Evolutionary conservation across 2,888 invertebrate species (phyloP).

Genomic region (Oscheius sp.): DNA sequence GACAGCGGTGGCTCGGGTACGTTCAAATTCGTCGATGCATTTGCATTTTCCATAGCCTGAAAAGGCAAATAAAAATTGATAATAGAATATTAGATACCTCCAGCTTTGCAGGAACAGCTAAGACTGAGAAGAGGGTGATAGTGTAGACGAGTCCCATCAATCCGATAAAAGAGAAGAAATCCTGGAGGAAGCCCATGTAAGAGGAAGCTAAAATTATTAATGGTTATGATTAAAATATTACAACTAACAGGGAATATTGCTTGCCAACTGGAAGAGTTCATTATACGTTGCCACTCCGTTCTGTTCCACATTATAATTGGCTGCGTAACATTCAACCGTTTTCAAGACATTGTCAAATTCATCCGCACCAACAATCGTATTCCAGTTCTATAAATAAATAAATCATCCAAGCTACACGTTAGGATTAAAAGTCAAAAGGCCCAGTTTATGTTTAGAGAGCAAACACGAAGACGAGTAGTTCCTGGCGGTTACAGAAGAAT

Average conservation of each 20-base stretch:
- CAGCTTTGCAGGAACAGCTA: conserved; percentile 5
- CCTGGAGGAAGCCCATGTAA: conserved; percentile 19
- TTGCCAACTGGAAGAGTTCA: conserved; percentile 43
- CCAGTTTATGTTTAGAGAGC: background rate
- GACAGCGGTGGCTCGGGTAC: background rate
- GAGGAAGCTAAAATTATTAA: conserved; percentile 8
- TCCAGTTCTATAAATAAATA: conserved; percentile 58
- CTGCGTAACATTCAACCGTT: conserved; percentile 62
- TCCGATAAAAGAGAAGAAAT: conserved; percentile 28
- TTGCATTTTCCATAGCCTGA: conserved; percentile 6
- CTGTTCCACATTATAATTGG: conserved; percentile 48
- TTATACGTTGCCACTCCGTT: conserved; percentile 64
- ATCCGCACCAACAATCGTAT: conserved; percentile 55
- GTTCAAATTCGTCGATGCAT: conserved; percentile 1
- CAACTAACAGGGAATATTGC: background rate
- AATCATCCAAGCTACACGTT: background rate
- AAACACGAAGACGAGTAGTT: background rate
- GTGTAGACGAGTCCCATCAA: conserved; percentile 18
- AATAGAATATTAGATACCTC: background rate
- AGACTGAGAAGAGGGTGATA: conserved; percentile 9
- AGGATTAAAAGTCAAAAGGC: background rate
- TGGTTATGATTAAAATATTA: background rate
- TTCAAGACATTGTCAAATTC: conserved; percentile 59
- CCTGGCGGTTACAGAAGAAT: background rate
- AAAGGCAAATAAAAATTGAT: background rate